Base-by-base conservation (phyloP, 2,113 vertebrate species). In the Chloroceryle aenea region DNA sequence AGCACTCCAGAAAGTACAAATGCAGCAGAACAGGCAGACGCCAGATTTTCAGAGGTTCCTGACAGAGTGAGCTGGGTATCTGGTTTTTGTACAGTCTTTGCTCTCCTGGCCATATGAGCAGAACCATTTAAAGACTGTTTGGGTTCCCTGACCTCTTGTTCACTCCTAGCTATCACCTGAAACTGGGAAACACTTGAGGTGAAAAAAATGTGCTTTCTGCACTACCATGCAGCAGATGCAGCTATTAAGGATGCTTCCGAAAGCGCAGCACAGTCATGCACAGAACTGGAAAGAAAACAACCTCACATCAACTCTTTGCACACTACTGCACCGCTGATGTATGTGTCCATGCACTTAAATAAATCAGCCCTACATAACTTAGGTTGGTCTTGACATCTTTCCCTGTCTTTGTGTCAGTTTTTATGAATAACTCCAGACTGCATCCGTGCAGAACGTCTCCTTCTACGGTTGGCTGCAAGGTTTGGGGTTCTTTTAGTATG, bases 1-100 rank as follows among this genome's bases (percentile, higher is more conserved):
- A 99, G 98, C 93, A 99, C 98, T 96, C 99, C 98, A 32, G 98
- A 98, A 90, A 99, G 98, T 77, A 98, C 98, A 96, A 98, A 96
- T 14, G 98, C 98, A 84, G 98, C 98, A 55, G 98, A 98, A 92
- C 97, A 98, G 97, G 97, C 85, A 85, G 99, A 97, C 18, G 98
- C 75, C 67, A 98, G 87, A 85, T 96, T 89, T 96, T 98, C 98
- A 86, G 95, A 95, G 81, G 97, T 83, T 93, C 98, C 98, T 89
- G 96, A 95, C 77, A 95, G 93, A 61, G 93, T 97, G 95, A 97
- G 90, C 75, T 97, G 98, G 94, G 92, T 96, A 91, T 96, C 97
- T 83, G 96, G 4, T 67, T 92, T 98, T 95, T 96, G 97, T 93
- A 97, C 89, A 92, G 94, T 76, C 96, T 97, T 98, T 96, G 98